phyloP scores from a whole-genome alignment of 1,140 invertebrate genomes.

The Drosophila hydei region DNA sequence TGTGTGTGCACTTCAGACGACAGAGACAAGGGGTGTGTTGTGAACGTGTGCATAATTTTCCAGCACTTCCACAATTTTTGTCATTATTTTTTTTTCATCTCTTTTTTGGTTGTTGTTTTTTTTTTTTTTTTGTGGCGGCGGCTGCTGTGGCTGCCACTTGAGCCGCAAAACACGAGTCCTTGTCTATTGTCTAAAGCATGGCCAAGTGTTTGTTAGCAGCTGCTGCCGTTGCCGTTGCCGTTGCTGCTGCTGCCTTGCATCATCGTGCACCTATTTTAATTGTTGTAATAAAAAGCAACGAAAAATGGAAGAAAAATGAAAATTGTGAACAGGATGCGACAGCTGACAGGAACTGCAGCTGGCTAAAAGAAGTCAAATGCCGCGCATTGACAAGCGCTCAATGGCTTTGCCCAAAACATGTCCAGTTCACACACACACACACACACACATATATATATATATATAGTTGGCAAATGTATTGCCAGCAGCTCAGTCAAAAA shows the following conservation, averaged over 20 bases:
- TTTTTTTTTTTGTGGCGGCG: conserved; percentile 33
- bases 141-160: conserved; percentile 70
- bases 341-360: conserved; percentile 25
- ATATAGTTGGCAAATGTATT: conserved; percentile 20
- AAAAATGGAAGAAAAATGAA: conserved; percentile 57
- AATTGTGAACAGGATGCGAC: conserved; percentile 36
- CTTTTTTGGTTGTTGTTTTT: conserved; percentile 65
- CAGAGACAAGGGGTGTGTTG: conserved; percentile 44
- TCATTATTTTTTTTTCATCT: conserved; percentile 71
- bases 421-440: conserved; percentile 23
- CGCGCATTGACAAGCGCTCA: conserved; percentile 40
- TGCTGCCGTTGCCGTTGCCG: conserved; percentile 23
- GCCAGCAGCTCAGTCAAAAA: conserved; percentile 42
- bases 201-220: conserved; percentile 81
- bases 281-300: conserved; percentile 67
- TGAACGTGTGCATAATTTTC: conserved; percentile 78
- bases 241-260: conserved; percentile 41
- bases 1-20: conserved; percentile 60
- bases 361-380: conserved; percentile 13
- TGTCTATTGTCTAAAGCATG: conserved; percentile 81
- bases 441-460: conserved; percentile 5
- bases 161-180: conserved; percentile 77
- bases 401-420: conserved; percentile 25
- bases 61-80: conserved; percentile 79
- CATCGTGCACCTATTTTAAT: conserved; percentile 81